These are phyloP conservation scores for Leptinotarsa defecta DNA, from an alignment of 1,140 invertebrate species.

Conservation along the genomic window DNA sequence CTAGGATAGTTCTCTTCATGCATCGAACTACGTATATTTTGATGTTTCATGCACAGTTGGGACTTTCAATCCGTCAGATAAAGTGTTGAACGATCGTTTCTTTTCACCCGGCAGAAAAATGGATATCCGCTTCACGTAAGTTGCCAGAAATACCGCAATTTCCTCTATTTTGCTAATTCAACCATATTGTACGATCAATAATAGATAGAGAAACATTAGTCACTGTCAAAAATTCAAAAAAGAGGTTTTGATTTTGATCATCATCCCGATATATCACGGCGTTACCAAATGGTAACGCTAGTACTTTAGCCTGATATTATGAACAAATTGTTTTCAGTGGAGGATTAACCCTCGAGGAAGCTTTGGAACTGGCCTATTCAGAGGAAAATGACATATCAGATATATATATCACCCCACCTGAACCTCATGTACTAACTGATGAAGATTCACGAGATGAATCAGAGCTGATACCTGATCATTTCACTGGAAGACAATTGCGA, in stretches of 20 bases:
- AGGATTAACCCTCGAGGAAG: constrained; percentile 7
- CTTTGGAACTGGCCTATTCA: constrained; percentile 2
- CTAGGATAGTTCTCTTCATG: background rate
- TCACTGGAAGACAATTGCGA: constrained; percentile 5
- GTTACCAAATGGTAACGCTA: constrained; percentile 2
- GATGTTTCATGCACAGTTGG: constrained; percentile 7
- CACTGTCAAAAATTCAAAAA: background rate
- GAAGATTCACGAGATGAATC: constrained; percentile 2
- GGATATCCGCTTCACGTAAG: constrained; percentile 7
- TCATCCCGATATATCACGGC: constrained; percentile 5
- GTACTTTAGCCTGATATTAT: constrained; percentile 6
- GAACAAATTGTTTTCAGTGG: background rate
- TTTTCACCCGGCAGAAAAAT: constrained; percentile 5
- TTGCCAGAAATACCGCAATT: constrained; percentile 5
- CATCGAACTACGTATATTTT: constrained; percentile 8
- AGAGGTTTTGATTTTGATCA: constrained; percentile 6
- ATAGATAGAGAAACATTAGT: constrained; percentile 6
- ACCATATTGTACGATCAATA: background rate
- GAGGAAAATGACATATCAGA: background rate
- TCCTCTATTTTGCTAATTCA: constrained; percentile 6
- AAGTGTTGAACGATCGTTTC: constrained; percentile 8
- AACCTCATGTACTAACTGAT: constrained; percentile 5
- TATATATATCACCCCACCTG: constrained; percentile 7
- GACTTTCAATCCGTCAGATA: background rate
- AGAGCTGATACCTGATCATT: background rate